Percentiles rank a stretch among this genome's conserved stretches.
Evolutionary conservation across 2,888 invertebrate species (phyloP).

Genomic region (Synanthedon formicaeformis): DNA sequence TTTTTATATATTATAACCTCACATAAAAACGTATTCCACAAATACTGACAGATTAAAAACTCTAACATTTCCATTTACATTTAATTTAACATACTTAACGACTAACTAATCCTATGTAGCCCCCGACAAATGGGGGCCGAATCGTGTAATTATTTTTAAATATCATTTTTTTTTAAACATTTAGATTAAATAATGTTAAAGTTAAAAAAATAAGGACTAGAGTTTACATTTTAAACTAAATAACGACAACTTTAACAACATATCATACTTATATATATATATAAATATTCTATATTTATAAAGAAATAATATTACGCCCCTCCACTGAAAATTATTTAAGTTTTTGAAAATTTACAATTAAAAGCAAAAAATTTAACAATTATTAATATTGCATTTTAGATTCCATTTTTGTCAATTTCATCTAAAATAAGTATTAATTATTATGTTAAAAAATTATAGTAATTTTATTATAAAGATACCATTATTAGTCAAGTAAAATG

Average conservation of each 20-base stretch:
- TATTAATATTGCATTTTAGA: no score
- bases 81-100: constrained; percentile 54
- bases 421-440: no score
- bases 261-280: constrained; percentile 18
- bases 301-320: no score
- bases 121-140: constrained; percentile 35
- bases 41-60: constrained; percentile 69
- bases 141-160: constrained; percentile 54
- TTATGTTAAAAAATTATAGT: no score
- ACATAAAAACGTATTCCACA: constrained; percentile 56
- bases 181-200: constrained; percentile 56
- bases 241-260: constrained; percentile 62
- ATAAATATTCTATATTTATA: not conserved
- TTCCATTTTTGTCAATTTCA: no score
- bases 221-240: constrained; percentile 72
- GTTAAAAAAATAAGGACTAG: constrained; percentile 71
- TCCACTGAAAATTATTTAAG: no score
- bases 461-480: no score
- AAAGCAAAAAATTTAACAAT: no score
- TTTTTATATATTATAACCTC: constrained; percentile 35
- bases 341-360: no score
- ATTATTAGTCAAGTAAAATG: no score
- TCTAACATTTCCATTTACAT: constrained; percentile 42
- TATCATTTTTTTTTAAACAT: constrained; percentile 63
- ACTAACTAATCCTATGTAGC: constrained; percentile 61